Base-by-base conservation (phyloP, 2,797 vertebrate genomes). In the Alcedo quadribrachys region DNA sequence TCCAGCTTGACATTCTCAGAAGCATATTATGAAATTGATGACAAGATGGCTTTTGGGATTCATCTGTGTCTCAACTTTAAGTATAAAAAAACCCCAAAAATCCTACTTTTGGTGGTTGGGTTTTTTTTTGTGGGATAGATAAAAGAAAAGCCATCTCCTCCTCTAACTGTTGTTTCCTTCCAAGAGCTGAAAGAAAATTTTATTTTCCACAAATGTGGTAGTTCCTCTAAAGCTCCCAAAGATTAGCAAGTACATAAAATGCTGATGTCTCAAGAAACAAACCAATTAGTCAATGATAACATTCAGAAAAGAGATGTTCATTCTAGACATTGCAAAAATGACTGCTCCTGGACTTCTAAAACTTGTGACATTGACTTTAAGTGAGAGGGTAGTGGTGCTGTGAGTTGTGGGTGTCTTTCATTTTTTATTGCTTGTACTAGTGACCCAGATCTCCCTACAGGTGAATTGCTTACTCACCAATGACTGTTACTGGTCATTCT, bases 351-450 rank as follows among this genome's bases (percentile, higher is more conserved):
- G 12, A 51, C 92, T 85, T 73, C 40, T 78, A 16, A 30, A 68
- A 74, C 5, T 70, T 82, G 5, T 58, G 19, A 7, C 24, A 37
- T 37, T 78, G n/a, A 32, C 5, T 16, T 53, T 27, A 66, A 81
- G 9, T 12, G 27, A 71, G 53, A 61, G 13, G 50, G 11, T 9
- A 83, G 20, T 55, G 40, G 14, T 58, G 17, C 32, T n/a, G 20
- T 2, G 7, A 27, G 22, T 71, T 0, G 0, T 1, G 17, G 28
- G 11, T 16, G 4, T 58, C 48, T 61, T 77, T 68, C 12, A 5
- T 12, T 62, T 83, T 60, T 85, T 61, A 33, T 22, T 55, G 66
- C 11, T 45, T 32, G 28, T 48, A 28, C 12, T 22, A 35, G 46
- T 51, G 66, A 63, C 21, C 42, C 42, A 54, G 58, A 33, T 58